Evolutionary conservation across 2,888 invertebrate species (phyloP), one percentile per base, ranked within the genome.

Genomic region (Steinernema scapterisci): DNA sequence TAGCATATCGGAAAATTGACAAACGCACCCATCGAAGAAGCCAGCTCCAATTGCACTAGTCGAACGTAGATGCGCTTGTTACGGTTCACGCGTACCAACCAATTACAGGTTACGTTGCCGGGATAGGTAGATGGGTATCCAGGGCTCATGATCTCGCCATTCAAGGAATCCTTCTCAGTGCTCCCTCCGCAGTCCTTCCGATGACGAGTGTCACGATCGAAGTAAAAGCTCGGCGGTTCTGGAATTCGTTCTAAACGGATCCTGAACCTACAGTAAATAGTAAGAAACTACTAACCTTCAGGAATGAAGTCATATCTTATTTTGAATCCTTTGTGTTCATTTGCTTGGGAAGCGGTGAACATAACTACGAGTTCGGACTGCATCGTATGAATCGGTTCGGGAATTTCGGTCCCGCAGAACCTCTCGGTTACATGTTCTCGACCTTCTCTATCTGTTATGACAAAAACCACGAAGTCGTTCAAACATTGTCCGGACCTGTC

Each of bases 41-140:
- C 79, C 11, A 89, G 85, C 71, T 89, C 88, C 1, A 89, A 79
- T 70, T 89, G 87, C n/a, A 88, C 82, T 13, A 89, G 81, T 70
- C 88, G 84, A 13, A 89, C 78, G 78, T 89, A 89, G 54, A 89
- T 88, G 52, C 88, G 84, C 76, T 88, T 87, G 44, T 84, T 78
- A 46, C 86, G 86, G 23, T 86, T 83, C 11, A 89, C 89, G 52
- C 89, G 81, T 52, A 89, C 87, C 31, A 89, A 81, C 89, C 89
- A 89, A 51, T 88, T 85, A 81, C 89, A 89, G 9, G 88, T 88
- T 13, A 89, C 81, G 51, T 88, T 88, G 27, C 83, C 85, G 0
- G 88, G 88, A 76, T 88, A 89, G 9, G 87, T 86, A 9, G 77
- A 75, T 1, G 89, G 89, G 77, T 86, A 89, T 0, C 89, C 89